Percentiles rank a stretch among this genome's conserved stretches.
phyloP scores from a whole-genome alignment of 1,140 invertebrate species.

The Drosophila nebulosa region DNA sequence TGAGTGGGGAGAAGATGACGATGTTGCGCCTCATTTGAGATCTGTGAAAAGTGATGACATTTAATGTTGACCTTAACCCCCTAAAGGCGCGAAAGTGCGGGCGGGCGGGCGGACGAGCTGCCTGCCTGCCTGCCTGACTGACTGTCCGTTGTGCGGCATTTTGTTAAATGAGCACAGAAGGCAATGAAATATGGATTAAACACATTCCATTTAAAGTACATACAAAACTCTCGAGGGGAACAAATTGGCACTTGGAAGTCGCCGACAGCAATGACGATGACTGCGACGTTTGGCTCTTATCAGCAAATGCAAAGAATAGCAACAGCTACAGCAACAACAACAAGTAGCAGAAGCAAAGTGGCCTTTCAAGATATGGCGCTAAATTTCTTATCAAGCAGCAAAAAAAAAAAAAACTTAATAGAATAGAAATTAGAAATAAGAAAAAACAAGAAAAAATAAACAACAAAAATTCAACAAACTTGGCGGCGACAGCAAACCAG shows the following conservation, averaged over 20 bases:
- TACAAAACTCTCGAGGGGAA: neutral
- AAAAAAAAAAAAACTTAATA: constrained; percentile 17
- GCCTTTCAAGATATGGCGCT: constrained; percentile 45
- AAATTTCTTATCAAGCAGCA: constrained; percentile 46
- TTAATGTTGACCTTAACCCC: constrained; percentile 56
- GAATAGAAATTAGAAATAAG: constrained; percentile 26
- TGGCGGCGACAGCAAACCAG: neutral
- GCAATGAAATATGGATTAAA: constrained; percentile 49
- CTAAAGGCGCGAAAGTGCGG: neutral
- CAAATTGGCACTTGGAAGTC: constrained; percentile 30
- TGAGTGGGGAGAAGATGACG: neutral
- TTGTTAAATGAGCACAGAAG: constrained; percentile 29
- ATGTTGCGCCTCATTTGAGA: constrained; percentile 30
- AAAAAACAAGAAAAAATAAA: neutral
- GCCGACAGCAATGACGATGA: neutral
- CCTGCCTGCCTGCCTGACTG: too few species aligned
- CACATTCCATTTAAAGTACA: constrained; percentile 1
- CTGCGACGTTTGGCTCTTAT: constrained; percentile 31
- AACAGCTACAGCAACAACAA: constrained; percentile 2
- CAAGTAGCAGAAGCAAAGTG: constrained; percentile 5
- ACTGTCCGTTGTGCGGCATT: constrained; percentile 18
- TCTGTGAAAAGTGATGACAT: constrained; percentile 41
- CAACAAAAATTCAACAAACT: neutral
- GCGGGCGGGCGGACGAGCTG: neutral
- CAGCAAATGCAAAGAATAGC: constrained; percentile 8